Base-by-base conservation (phyloP, 1,140 invertebrate species). In the Drosophila triauraria region DNA sequence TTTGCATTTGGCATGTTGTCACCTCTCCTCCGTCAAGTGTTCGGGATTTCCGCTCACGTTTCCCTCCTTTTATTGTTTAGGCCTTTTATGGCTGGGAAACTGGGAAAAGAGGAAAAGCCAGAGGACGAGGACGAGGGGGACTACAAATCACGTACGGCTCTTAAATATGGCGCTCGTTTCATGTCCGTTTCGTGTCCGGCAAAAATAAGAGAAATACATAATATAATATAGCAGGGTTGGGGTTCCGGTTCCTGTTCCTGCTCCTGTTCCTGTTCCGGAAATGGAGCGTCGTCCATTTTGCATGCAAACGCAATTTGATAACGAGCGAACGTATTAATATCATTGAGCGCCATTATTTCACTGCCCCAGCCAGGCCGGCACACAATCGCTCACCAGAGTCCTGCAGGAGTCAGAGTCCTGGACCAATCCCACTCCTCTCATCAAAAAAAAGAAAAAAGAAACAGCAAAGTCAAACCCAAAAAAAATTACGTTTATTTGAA, bases 311-410 rank as follows among this genome's bases (percentile, higher is more conserved):
- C 88, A 84, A 91, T 91, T 91, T 91, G 88, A 91, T 91, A 91
- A 91, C 88, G 88, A 91, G 88, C 90, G 88, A 91, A 91, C 88
- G 82, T 91, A 91, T 91, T 91, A 91, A 91, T 91, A 91, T 90
- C 80, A 91, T 91, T 87, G 85, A 78, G 78, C 81, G 62, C 85
- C 85, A 90, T 90, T 90, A 90, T 79, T 82, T 85, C 80, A 78
- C 57, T 74, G 67, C 44, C 20, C 60, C 53, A 64, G 30, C 46
- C 75, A 54, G 53, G 53, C 8, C 35, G 53, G 53, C 60, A 59
- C 50, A 50, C 17, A 61, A 23, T 61, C 38, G 54, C 27, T 32
- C 56, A 54, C n/a, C 47, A 61, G 30, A 32, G 32, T 32, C 23
- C 44, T 48, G 74, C 51, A 20, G 13, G 44, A 35, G 23, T 38